These are phyloP conservation scores for Isurus oxyrinchus DNA, from an alignment of 2,113 vertebrate genomes.

Conservation along the genomic window DNA sequence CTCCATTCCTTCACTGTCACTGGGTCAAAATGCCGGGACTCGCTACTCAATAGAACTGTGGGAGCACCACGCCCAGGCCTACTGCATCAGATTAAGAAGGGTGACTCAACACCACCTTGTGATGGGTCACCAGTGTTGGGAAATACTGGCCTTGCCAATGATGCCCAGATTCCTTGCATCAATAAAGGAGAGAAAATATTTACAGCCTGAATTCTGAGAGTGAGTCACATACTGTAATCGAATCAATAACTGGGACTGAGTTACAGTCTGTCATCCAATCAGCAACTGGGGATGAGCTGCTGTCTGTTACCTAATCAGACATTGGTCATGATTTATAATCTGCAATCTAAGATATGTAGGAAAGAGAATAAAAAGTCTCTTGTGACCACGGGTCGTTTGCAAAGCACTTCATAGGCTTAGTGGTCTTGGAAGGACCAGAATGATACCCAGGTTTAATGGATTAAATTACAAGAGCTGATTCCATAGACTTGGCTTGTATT, in stretches of 20 bases:
- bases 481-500: too few relatives aligned
- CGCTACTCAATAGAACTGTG: too few relatives aligned
- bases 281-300: background rate
- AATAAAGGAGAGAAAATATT: background rate
- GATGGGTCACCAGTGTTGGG: background rate
- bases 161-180: background rate
- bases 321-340: background rate
- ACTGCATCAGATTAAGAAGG: background rate
- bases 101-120: background rate
- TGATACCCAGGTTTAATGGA: too few relatives aligned
- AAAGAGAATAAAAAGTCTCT: background rate
- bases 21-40: background rate
- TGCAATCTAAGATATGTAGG: background rate
- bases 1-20: too few relatives aligned
- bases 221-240: background rate
- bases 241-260: background rate
- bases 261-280: background rate
- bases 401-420: background rate
- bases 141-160: background rate
- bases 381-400: background rate
- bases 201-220: constrained; percentile 4
- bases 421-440: too few relatives aligned
- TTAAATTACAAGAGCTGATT: too few relatives aligned
- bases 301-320: constrained; percentile 12
- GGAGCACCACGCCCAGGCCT: too few relatives aligned